These are phyloP conservation scores for Morelia viridis DNA, from an alignment of 2,797 vertebrate species.

Conservation along the genomic window DNA sequence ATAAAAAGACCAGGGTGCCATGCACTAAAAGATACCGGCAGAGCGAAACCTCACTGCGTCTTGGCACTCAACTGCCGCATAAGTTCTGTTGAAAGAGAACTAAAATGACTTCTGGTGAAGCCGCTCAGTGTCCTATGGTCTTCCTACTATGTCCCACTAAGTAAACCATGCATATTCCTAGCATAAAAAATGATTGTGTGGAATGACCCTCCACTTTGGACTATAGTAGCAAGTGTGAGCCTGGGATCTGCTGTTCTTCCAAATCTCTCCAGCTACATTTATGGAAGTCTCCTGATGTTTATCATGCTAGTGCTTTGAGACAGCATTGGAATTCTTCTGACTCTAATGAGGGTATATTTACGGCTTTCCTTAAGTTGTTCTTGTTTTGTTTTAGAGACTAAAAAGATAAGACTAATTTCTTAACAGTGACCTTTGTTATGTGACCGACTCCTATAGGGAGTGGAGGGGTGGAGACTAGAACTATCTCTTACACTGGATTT, in stretches of 20 bases:
- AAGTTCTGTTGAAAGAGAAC: no score
- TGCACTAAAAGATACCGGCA: no score
- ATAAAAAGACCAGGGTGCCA: no score
- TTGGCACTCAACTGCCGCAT: not conserved
- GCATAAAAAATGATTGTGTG: not conserved
- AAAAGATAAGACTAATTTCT: slow-evolving; percentile 25
- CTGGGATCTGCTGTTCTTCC: not conserved
- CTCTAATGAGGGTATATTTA: slow-evolving; percentile 1
- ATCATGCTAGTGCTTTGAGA: not conserved
- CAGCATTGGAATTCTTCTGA: not conserved
- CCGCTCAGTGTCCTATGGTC: not conserved
- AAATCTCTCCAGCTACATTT: not conserved
- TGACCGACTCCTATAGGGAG: slow-evolving; percentile 8
- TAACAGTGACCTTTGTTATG: slow-evolving; percentile 23
- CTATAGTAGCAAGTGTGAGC: not conserved
- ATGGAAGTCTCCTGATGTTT: not conserved
- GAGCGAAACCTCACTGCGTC: not conserved
- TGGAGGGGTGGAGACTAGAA: slow-evolving; percentile 6
- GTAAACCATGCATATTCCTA: not conserved
- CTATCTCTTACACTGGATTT: not conserved
- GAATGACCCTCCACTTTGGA: no score
- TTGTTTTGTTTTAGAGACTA: slow-evolving; percentile 32
- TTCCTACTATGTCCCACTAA: not conserved
- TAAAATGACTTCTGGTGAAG: not conserved
- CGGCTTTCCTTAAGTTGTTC: slow-evolving; percentile 16